These are phyloP conservation scores for Xenopus borealis DNA, from an alignment of 2,113 vertebrate species.

Conservation along the genomic window DNA sequence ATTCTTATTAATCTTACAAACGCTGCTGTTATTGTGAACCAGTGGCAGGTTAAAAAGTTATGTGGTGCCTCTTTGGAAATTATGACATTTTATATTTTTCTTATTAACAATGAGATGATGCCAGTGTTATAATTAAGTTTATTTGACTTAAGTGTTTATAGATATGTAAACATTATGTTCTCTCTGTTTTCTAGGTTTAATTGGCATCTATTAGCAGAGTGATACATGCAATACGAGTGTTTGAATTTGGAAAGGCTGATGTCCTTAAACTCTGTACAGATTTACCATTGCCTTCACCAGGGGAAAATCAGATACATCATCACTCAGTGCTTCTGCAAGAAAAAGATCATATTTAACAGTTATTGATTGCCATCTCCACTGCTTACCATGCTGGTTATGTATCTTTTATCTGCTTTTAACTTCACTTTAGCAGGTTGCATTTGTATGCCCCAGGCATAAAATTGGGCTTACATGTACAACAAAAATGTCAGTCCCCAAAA, in stretches of 20 bases:
- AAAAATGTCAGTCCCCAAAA: too few species aligned
- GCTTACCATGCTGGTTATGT: not conserved
- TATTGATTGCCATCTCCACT: not conserved
- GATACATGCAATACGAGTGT: constrained; percentile 84
- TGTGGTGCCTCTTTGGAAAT: too few species aligned
- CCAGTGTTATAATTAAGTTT: too few species aligned
- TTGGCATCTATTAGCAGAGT: constrained; percentile 70
- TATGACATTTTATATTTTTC: too few species aligned
- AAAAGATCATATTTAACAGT: constrained; percentile 6
- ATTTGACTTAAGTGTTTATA: too few species aligned
- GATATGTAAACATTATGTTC: too few species aligned
- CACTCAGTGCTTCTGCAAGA: not conserved
- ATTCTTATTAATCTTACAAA: too few species aligned
- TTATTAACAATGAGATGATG: too few species aligned
- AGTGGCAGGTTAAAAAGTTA: too few species aligned
- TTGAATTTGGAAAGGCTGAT: constrained; percentile 83
- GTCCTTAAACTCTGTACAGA: constrained; percentile 75
- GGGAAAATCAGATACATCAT: constrained; percentile 69
- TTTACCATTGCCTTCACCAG: constrained; percentile 69
- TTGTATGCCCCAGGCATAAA: not conserved
- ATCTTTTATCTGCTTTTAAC: not conserved
- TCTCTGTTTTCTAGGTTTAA: not conserved
- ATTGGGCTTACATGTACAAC: not conserved
- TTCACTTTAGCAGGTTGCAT: not conserved
- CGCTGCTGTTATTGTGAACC: too few species aligned